These are phyloP conservation scores for Pangasianodon hypophthalmus DNA, from an alignment of 2,113 vertebrate genomes.

Conservation along the genomic window DNA sequence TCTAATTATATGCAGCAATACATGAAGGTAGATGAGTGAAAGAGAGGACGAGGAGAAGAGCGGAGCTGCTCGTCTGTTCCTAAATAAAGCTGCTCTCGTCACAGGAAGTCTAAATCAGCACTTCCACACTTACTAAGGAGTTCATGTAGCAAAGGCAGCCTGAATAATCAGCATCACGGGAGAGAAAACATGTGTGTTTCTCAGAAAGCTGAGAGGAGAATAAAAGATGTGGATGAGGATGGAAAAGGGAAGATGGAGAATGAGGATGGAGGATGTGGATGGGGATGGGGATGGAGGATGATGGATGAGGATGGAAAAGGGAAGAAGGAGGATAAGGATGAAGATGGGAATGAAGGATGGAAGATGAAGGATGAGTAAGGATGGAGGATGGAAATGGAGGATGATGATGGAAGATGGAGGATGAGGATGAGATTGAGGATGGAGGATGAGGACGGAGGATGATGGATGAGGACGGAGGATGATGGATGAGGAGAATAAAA, in stretches of 20 bases:
- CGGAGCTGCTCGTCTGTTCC: background rate
- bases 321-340: background rate
- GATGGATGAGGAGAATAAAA: background rate
- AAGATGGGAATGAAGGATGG: too few species aligned
- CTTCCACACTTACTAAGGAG: background rate
- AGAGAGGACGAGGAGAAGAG: background rate
- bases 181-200: background rate
- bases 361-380: background rate
- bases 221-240: background rate
- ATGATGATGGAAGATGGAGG: background rate
- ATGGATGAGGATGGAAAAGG: background rate
- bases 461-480: background rate
- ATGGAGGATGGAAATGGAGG: background rate
- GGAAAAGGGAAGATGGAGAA: background rate
- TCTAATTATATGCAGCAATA: background rate
- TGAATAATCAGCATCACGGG: background rate
- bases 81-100: background rate
- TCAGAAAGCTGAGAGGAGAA: background rate
- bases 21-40: background rate
- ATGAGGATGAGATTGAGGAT: background rate
- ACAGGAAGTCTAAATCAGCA: background rate
- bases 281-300: background rate
- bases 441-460: background rate
- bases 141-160: background rate
- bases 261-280: background rate